These are phyloP conservation scores for Pachypeltis micranthus DNA, from an alignment of 1,140 invertebrate genomes.

Conservation along the genomic window DNA sequence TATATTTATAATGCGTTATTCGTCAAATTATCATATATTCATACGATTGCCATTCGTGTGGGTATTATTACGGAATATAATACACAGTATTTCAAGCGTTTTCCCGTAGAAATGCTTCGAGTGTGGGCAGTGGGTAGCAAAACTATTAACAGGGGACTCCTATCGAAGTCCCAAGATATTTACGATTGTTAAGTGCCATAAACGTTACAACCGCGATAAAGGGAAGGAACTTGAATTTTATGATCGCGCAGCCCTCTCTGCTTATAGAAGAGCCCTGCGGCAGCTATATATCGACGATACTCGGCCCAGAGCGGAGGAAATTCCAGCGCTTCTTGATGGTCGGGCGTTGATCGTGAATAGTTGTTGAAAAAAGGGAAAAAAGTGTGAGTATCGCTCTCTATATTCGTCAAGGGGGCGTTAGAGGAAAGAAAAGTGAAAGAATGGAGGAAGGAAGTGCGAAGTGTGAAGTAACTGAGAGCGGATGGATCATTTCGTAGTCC, in stretches of 20 bases:
- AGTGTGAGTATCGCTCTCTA: background rate
- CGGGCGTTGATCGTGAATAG: background rate
- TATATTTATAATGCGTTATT: too few species aligned
- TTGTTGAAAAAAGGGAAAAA: background rate
- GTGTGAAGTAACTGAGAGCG: too few species aligned
- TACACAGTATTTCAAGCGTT: too few species aligned
- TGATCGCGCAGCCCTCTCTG: background rate
- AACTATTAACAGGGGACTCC: slow-evolving; percentile 2
- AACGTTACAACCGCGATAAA: slow-evolving; percentile 8
- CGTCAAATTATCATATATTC: too few species aligned
- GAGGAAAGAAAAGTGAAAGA: too few species aligned
- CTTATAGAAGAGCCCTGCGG: background rate
- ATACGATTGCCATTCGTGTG: too few species aligned
- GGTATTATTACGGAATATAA: too few species aligned
- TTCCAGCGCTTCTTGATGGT: background rate
- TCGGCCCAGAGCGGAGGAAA: too few species aligned
- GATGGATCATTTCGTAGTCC: too few species aligned
- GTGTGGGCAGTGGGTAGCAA: background rate
- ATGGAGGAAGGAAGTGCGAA: too few species aligned
- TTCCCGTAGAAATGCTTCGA: too few species aligned
- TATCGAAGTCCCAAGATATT: background rate
- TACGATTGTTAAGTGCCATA: slow-evolving; percentile 1
- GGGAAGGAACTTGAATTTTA: background rate
- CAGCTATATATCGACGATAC: background rate
- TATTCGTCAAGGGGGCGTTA: background rate